Evolutionary conservation across 2,888 invertebrate species (phyloP).

Genomic region (Tetheella fluctuosa): DNA sequence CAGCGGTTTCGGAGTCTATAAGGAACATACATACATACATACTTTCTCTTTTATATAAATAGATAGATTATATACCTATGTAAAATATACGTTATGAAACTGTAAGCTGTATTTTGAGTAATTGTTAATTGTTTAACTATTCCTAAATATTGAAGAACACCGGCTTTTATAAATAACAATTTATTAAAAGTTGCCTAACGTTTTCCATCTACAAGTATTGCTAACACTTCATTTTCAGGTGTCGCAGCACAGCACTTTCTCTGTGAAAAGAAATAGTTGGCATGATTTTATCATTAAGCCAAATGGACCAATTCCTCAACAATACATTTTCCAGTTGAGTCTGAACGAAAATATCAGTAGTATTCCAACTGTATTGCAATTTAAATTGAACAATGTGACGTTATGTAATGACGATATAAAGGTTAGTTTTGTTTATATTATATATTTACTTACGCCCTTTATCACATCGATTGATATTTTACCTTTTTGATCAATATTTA

Average conservation of each 20-base stretch:
- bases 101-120: no score
- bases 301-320: slow-evolving; percentile 41
- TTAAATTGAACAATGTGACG: slow-evolving; percentile 61
- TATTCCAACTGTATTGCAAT: slow-evolving; percentile 53
- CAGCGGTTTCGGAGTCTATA: no score
- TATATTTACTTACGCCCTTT: no score
- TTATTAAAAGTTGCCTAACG: background rate
- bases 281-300: slow-evolving; percentile 52
- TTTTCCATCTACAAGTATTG: background rate
- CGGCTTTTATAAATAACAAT: no score
- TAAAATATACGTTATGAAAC: no score
- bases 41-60: no score
- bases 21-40: no score
- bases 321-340: slow-evolving; percentile 55
- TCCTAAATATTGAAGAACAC: no score
- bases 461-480: no score
- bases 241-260: slow-evolving; percentile 41
- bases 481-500: no score
- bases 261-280: slow-evolving; percentile 40
- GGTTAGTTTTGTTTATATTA: slow-evolving; percentile 42
- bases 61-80: no score
- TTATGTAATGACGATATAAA: slow-evolving; percentile 65
- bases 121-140: no score
- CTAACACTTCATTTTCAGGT: slow-evolving; percentile 43
- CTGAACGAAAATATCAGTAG: slow-evolving; percentile 40